Evolutionary conservation across 2,797 vertebrate genomes (phyloP), one percentile per base, ranked within the genome.

Genomic region (Galago senegalensis): DNA sequence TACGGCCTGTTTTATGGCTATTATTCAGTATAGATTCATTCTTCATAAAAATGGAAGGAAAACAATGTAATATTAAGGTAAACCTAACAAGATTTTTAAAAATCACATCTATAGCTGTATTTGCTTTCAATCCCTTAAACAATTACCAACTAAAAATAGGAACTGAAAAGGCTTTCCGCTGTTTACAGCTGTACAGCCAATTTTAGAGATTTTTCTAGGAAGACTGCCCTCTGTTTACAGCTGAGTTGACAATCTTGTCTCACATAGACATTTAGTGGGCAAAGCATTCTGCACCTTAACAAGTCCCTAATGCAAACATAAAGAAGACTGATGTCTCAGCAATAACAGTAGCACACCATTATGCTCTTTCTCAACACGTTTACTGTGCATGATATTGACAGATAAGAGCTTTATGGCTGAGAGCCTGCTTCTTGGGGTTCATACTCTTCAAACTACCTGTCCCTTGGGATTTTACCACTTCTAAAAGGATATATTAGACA

Each of bases 181-280:
- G 49, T 49, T 95, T n/a, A 40, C 0, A 67, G 13, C 89, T 82
- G 87, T 31, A 82, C 95, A 90, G 17, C 76, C 96, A 97, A 97
- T 96, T 94, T 79, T 70, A 89, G 43, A 96, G 43, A 96, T 43
- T 95, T 97, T 87, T 95, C 96, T 86, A 49, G n/a, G 94, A 94
- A 86, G 16, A 93, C 34, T 61, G 75, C 31, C 76, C 79, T 87
- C 95, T 96, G 70, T 95, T 97, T 96, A 95, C 94, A 96, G 95
- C 95, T 96, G 95, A 97, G 91, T 84, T 97, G 96, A 95, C 97
- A 98, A 82, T 92, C 93, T 92, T 93, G 73, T 95, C 80, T 95
- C 18, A 8, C 23, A 56, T 0, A 97, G 65, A 61, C 96, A 91
- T 97, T 96, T 95, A 97, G 53, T 67, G 95, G 81, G 96, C 87